A percentile compares a stretch with the other conserved stretches of the same genome.
Conservation (phyloP, 2,888 invertebrate genomes). For the Sarcophaga carnaria region DNA sequence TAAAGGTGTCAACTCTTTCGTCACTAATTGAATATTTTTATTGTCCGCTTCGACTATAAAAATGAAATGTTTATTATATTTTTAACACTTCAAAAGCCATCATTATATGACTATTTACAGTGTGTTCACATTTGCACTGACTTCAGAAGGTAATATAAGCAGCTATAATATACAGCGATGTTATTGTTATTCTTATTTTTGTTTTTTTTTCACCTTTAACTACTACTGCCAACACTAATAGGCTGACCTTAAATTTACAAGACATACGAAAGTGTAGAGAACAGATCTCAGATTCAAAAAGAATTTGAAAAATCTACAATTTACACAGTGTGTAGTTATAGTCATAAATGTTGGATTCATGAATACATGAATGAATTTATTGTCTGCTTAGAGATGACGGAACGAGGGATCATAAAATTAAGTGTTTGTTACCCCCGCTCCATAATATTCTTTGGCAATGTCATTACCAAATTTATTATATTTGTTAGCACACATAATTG, state of each 20-base stretch:
- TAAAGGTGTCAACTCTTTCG: slow-evolving; percentile 71
- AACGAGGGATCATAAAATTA: slow-evolving; percentile 49
- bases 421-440: slow-evolving; percentile 39
- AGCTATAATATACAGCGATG: not conserved
- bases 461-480: too few relatives aligned
- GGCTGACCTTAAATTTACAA: not conserved
- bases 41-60: slow-evolving; percentile 77
- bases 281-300: slow-evolving; percentile 16
- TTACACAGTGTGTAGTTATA: not conserved
- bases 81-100: slow-evolving; percentile 58
- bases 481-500: too few relatives aligned
- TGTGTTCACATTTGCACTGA: not conserved
- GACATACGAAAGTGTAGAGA: not conserved
- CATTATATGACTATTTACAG: slow-evolving; percentile 69
- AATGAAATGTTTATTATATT: slow-evolving; percentile 75
- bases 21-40: slow-evolving; percentile 80
- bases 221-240: not conserved
- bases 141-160: not conserved
- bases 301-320: slow-evolving; percentile 26
- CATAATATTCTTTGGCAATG: not conserved
- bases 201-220: not conserved
- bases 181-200: too few relatives aligned
- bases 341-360: not conserved
- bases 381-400: not conserved
- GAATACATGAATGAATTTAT: not conserved